Base-by-base conservation (phyloP, 2,797 vertebrate species). In the Xenops minutus region DNA sequence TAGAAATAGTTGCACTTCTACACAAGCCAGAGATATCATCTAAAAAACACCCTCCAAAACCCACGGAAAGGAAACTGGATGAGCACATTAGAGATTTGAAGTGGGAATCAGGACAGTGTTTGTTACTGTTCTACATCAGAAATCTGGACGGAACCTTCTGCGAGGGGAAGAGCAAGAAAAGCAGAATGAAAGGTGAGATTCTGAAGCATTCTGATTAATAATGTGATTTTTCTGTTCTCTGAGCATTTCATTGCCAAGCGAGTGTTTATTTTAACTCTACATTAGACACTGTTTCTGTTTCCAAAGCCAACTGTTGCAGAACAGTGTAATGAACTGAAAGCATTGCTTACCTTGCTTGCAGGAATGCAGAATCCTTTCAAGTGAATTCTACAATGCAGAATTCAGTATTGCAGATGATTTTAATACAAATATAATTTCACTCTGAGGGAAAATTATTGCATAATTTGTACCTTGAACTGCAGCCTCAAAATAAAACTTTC, bases 151-250 rank as follows among this genome's bases (percentile, higher is more conserved):
- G 76, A 81, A 23, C 26, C 73, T 90, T 94, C 92, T 34, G 8
- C 52, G 79, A 78, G 46, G 58, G 55, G 39, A 86, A 89, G 68
- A 58, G 56, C 46, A 74, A 95, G 86, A 44, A 89, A 67, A 56
- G 75, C 85, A 86, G 74, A 94, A 98, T 98, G 98, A 97, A 95
- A 98, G 98, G 98, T 98, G 95, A 98, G 98, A 73, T 24, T 44
- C 5, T 55, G n/a, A 56, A 61, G 26, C 27, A 62, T 66, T 81
- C 46, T 6, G 5, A 49, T 7, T 68, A 43, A 84, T 12, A 66
- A 73, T 29, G 8, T 64, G 39, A 8, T 66, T 36, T 85, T 78
- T 55, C 23, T 79, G 8, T 68, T 78, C 19, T 67, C 23, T 30
- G 80, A 91, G 36, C 6, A 49, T 43, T 59, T 79, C 9, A 24